phyloP scores from a whole-genome alignment of 2,113 vertebrate genomes.

The Psammodynastes pulverulentus region DNA sequence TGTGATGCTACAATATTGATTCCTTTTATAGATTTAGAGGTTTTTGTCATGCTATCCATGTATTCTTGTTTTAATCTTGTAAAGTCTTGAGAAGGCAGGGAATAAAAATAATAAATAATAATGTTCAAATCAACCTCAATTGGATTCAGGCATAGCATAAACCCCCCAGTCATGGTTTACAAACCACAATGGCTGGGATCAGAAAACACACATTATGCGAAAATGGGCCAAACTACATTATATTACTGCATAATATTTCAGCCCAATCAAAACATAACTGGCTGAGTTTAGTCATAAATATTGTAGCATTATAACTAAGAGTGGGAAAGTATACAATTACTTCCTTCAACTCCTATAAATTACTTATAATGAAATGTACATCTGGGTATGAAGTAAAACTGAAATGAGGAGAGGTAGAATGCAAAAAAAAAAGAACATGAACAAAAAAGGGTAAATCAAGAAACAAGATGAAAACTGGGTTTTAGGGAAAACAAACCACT shows the following conservation, averaged over 20 bases:
- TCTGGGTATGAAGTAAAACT: not conserved
- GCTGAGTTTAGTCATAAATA: not conserved
- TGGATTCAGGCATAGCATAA: not conserved
- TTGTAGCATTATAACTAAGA: not conserved
- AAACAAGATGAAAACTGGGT: not conserved
- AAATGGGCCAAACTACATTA: not conserved
- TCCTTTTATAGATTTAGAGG: not conserved
- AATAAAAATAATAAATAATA: not conserved
- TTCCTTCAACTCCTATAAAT: not conserved
- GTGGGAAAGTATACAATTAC: not conserved
- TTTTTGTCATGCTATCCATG: not conserved
- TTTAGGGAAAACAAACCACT: not conserved
- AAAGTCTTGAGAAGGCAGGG: not conserved
- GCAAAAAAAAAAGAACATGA: too few relatives aligned
- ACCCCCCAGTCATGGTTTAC: not conserved
- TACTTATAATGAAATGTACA: not conserved
- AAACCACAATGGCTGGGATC: not conserved
- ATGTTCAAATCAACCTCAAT: not conserved
- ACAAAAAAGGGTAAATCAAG: not conserved
- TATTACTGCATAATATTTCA: not conserved
- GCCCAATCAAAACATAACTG: not conserved
- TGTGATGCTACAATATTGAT: not conserved
- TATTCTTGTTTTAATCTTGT: not conserved
- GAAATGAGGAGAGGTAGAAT: not conserved
- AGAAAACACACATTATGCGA: not conserved